Base-by-base conservation (phyloP, 2,113 vertebrate species). In the Petrocephalus zakoni region DNA sequence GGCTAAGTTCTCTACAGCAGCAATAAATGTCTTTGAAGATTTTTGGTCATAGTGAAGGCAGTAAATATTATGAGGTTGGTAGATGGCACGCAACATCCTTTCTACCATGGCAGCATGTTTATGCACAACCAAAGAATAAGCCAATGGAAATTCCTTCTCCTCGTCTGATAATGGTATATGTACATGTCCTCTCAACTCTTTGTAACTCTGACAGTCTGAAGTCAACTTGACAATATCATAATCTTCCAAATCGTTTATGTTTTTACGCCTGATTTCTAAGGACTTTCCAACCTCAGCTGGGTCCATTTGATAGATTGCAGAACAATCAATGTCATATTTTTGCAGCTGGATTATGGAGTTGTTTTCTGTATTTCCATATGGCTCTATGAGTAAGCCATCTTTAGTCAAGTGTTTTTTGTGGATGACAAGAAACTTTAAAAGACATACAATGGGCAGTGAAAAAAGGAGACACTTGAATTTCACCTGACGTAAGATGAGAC, bases 11-110 rank as follows among this genome's bases (percentile, higher is more conserved):
- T 94, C 91, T 90, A 98, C 93, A 89, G 97, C 97, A 81, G 89
- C 91, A 89, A 96, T 96, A 90, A 99, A 99, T 6, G 87, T 86
- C 22, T 92, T 91, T 1, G 96, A 87, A n/a, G 98, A 95, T 92
- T 99, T 99, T 85, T 92, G 94, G 91, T 99, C 98, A 89, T 97
- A 97, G 94, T 99, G 98, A 49, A 99, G 96, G 90, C 98, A 99
- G 89, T 99, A 99, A 91, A 99, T 90, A 90, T 98, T 99, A 34
- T 97, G 95, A 90, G 85, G 95, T 82, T 93, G 94, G 47, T 98
- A 99, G 88, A 98, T 94, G 29, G 97, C 94, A 29, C 93, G 94
- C 37, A 99, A 94, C 5, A 99, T 95, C 34, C 97, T 95, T 93
- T 99, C 98, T 81, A 99, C 96, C 97, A 97, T 98, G 46, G 95